These are phyloP conservation scores for Tetraneura akinire DNA, from an alignment of 1,140 invertebrate genomes.

Conservation along the genomic window DNA sequence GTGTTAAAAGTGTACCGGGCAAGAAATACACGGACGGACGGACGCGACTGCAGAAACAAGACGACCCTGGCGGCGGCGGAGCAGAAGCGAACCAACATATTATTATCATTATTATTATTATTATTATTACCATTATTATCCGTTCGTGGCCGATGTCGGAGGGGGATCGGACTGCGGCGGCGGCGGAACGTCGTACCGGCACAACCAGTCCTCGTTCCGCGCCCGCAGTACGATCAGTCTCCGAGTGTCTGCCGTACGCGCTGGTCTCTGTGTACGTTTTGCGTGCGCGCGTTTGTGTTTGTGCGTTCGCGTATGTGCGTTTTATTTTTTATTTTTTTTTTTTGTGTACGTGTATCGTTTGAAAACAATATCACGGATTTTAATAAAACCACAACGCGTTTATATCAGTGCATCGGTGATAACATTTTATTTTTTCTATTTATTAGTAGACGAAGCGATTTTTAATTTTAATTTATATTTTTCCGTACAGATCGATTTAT, in stretches of 20 bases:
- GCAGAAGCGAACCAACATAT: neutral
- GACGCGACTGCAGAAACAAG: constrained; percentile 24
- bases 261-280: neutral
- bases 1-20: constrained; percentile 48
- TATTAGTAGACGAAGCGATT: too few species aligned
- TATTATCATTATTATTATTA: too few species aligned
- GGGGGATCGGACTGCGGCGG: constrained; percentile 16
- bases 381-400: neutral
- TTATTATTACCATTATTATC: neutral
- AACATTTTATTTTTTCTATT: too few species aligned
- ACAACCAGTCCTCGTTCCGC: constrained; percentile 45
- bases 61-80: constrained; percentile 27
- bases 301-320: neutral
- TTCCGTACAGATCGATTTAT: too few species aligned
- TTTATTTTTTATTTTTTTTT: neutral
- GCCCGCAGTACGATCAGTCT: constrained; percentile 39
- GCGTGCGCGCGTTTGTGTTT: neutral
- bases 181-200: neutral
- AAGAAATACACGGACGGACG: constrained; percentile 20
- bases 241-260: constrained; percentile 21
- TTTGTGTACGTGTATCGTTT: neutral
- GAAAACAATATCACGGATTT: too few species aligned
- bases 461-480: too few species aligned
- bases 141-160: neutral
- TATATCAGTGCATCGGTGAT: too few species aligned